Evolutionary conservation across 2,113 vertebrate species (phyloP).

Genomic region (Channa argus): DNA sequence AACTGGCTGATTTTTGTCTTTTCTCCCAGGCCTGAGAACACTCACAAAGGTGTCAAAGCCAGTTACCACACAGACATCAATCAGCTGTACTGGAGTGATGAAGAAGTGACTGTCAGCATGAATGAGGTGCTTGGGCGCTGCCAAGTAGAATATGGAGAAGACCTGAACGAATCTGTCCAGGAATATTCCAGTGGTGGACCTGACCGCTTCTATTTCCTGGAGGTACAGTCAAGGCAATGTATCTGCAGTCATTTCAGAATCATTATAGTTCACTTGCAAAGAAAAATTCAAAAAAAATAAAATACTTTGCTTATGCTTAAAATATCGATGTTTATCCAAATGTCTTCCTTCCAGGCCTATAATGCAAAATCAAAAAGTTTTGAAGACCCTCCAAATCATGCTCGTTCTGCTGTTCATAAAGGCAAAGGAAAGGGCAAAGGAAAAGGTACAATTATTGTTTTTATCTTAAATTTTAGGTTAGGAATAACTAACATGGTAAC

Average conservation of each 20-base stretch:
- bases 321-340: background rate
- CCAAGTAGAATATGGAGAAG: slow-evolving; percentile 91
- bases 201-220: slow-evolving; percentile 95
- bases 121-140: slow-evolving; percentile 89
- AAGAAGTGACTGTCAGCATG: slow-evolving; percentile 89
- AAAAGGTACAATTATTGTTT: slow-evolving; percentile 85
- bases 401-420: slow-evolving; percentile 89
- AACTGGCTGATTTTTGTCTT: background rate
- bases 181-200: slow-evolving; percentile 87
- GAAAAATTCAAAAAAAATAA: too few relatives aligned
- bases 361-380: slow-evolving; percentile 92
- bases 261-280: too few relatives aligned
- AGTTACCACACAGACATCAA: slow-evolving; percentile 95
- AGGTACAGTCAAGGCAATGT: slow-evolving; percentile 79
- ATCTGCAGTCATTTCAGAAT: too few relatives aligned
- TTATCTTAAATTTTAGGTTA: background rate
- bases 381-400: slow-evolving; percentile 96
- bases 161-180: slow-evolving; percentile 87
- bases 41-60: slow-evolving; percentile 90
- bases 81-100: slow-evolving; percentile 95
- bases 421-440: slow-evolving; percentile 97
- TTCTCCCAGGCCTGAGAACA: slow-evolving; percentile 90
- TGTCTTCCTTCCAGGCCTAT: slow-evolving; percentile 86
- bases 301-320: background rate
- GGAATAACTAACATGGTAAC: background rate